Conservation (phyloP, 30 jellyfish, hydroid and myxozoan genomes). For the Cassiopea andromeda region DNA sequence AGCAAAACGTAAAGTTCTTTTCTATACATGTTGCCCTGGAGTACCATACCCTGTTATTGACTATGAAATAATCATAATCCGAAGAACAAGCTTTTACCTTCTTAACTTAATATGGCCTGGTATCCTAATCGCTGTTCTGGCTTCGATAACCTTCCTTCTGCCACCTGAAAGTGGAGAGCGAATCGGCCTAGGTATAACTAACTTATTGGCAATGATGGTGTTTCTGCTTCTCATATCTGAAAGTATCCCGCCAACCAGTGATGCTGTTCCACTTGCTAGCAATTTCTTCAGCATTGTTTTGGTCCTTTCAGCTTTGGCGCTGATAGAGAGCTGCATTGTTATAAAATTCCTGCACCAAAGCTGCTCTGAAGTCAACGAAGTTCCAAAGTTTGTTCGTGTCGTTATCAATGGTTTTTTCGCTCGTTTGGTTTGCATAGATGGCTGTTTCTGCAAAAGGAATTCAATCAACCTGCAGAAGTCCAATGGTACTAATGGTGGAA, state of each 20-base stretch:
- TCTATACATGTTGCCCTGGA: slow-evolving; percentile 60
- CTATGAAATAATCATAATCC: slow-evolving; percentile 44
- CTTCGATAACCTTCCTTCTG: slow-evolving; percentile 73
- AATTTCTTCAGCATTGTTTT: slow-evolving; percentile 61
- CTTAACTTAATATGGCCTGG: slow-evolving; percentile 87
- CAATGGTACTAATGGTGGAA: slow-evolving; percentile 14
- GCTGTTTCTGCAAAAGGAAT: slow-evolving; percentile 4
- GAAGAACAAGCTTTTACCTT: slow-evolving; percentile 77
- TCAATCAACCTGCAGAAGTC: neutral
- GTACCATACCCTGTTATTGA: slow-evolving; percentile 76
- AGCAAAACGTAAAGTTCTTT: slow-evolving; percentile 34
- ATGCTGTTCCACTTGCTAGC: slow-evolving; percentile 74
- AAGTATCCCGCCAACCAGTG: slow-evolving; percentile 81
- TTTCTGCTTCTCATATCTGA: slow-evolving; percentile 66
- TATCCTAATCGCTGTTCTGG: slow-evolving; percentile 70
- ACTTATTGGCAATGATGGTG: slow-evolving; percentile 77
- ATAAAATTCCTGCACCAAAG: slow-evolving; percentile 42
- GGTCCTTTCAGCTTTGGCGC: slow-evolving; percentile 73
- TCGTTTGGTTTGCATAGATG: slow-evolving; percentile 42
- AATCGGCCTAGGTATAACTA: slow-evolving; percentile 77
- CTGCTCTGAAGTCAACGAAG: slow-evolving; percentile 32
- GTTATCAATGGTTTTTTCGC: slow-evolving; percentile 68
- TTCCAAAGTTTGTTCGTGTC: slow-evolving; percentile 49
- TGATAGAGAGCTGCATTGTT: slow-evolving; percentile 61
- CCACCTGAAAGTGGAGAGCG: slow-evolving; percentile 92